Base-by-base conservation (phyloP, 2,797 vertebrate species). In the Myiotriccus ornatus region DNA sequence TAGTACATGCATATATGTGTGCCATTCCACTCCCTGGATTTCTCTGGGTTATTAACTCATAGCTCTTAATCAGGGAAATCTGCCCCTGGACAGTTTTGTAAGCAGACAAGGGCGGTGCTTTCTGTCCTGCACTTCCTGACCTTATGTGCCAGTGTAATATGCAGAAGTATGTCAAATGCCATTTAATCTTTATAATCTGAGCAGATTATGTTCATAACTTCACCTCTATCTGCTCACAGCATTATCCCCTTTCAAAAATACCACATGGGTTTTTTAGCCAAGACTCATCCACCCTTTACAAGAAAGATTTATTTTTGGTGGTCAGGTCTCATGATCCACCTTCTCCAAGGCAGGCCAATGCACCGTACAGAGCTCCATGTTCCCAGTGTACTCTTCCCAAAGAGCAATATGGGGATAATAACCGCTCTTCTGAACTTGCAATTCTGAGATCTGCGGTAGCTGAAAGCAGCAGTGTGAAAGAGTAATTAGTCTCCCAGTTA, bases 181-280 rank as follows among this genome's bases (percentile, higher is more conserved):
- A 70, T 94, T 97, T 97, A 96, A 96, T 96, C 94, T 92, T 90
- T 76, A 81, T 96, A 96, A 96, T 97, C 95, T 77, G 4, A 84
- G 78, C 76, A 96, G 94, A 96, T 93, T 95, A 96, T 87, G 35
- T 81, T 87, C 65, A 77, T 57, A 84, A 90, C 77, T 90, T 97
- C 79, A 87, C 89, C 69, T 94, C 83, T 90, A 67, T 87, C 76
- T 95, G 89, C 55, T 89, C 80, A 69, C 53, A 78, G 81, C 32
- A 68, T 95, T 96, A 95, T 95, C 91, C 77, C 43, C 43, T 89
- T 91, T 77, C 57, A 57, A 71, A 93, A 95, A 80, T 32, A 34
- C 24, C 71, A 60, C 25, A 24, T 0, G 6, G 37, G 3, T 81
- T 76, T 84, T 94, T 63, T 37, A 84, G 74, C 23, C 49, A 56